Evolutionary conservation across 2,113 vertebrate genomes (phyloP), one percentile per base, ranked within the genome.

Genomic region (Apistogramma diplotaenia): DNA sequence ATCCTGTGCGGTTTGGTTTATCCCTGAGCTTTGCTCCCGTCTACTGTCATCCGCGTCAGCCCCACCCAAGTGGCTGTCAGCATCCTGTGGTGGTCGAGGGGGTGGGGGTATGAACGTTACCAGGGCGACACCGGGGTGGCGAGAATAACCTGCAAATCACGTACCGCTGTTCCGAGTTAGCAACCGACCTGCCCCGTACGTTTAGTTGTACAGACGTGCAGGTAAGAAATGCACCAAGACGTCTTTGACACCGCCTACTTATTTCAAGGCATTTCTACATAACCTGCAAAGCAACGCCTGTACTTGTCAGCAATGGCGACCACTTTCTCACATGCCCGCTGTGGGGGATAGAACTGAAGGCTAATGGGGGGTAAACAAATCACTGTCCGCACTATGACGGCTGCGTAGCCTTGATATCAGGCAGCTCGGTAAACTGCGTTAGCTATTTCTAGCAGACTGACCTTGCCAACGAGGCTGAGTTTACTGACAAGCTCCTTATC

Each of bases 41-140:
- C 57, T 58, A 62, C 62, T 23, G 85, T 92, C 87, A 91, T 85
- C 83, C 74, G 84, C 75, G 82, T 84, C 74, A 67, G 90, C 89
- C 90, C 87, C 91, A 89, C 93, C 93, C 90, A 83, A 58, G 82
- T 55, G 61, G 61, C 73, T 76, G 89, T 76, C 86, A 85, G 91
- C 92, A 94, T 92, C 90, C 88, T 89, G 81, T 16, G 85, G 77
- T 62, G 46, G 75, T 83, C 35, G 67, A 60, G 57, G 61, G n/a
- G n/a, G 43, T n/a, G 29, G 40, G 40, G 13, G 40, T 1, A 75
- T 67, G 13, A 19, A 7, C n/a, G 82, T 89, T 86, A 88, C 7
- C 55, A 21, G 53, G 21, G 46, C 51, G 27, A 43, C 8, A 60
- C 9, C 7, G 59, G 51, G 55, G 46, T 55, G 33, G 56, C 9